Percentiles rank a stretch among this genome's conserved stretches.
phyloP scores from a whole-genome alignment of 2,888 invertebrate species.

The Brassicogethes aeneus region DNA sequence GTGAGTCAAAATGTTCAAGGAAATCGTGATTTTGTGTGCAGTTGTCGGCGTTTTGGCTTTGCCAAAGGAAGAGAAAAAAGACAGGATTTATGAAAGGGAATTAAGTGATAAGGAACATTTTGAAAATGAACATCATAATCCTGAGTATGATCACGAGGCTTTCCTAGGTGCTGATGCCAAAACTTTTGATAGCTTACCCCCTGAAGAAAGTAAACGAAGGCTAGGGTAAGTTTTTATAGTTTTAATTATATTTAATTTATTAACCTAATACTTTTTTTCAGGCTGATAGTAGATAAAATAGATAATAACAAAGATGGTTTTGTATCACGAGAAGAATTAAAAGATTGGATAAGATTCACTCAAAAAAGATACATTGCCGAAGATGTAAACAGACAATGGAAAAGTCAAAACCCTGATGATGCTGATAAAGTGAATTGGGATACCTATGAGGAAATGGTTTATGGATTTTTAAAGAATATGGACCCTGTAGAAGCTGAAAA shows the following conservation, averaged over 20 bases:
- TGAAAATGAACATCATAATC: slow-evolving; percentile 71
- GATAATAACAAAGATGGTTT: slow-evolving; percentile 78
- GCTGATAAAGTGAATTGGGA: slow-evolving; percentile 76
- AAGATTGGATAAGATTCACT: slow-evolving; percentile 93
- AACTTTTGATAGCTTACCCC: slow-evolving; percentile 86
- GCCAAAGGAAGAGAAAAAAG: slow-evolving; percentile 63
- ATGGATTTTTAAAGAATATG: slow-evolving; percentile 80
- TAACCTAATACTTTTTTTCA: slow-evolving; percentile 41
- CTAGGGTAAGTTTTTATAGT: slow-evolving; percentile 51
- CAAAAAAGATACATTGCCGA: slow-evolving; percentile 87
- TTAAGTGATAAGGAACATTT: slow-evolving; percentile 75
- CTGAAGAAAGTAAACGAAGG: slow-evolving; percentile 89
- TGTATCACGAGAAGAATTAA: slow-evolving; percentile 78
- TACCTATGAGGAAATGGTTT: slow-evolving; percentile 71
- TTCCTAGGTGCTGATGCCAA: slow-evolving; percentile 91
- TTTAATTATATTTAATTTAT: not conserved
- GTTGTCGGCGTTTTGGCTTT: slow-evolving; percentile 44
- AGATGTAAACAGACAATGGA: slow-evolving; percentile 91
- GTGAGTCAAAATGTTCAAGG: slow-evolving; percentile 12
- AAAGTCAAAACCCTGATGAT: slow-evolving; percentile 73
- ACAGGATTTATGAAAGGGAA: slow-evolving; percentile 57
- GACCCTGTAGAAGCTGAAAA: slow-evolving; percentile 56
- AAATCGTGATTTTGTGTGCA: slow-evolving; percentile 10
- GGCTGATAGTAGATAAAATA: slow-evolving; percentile 88
- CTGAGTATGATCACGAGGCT: slow-evolving; percentile 93